Conservation (phyloP, 2,888 invertebrate genomes). For the Dryococelus australis region DNA sequence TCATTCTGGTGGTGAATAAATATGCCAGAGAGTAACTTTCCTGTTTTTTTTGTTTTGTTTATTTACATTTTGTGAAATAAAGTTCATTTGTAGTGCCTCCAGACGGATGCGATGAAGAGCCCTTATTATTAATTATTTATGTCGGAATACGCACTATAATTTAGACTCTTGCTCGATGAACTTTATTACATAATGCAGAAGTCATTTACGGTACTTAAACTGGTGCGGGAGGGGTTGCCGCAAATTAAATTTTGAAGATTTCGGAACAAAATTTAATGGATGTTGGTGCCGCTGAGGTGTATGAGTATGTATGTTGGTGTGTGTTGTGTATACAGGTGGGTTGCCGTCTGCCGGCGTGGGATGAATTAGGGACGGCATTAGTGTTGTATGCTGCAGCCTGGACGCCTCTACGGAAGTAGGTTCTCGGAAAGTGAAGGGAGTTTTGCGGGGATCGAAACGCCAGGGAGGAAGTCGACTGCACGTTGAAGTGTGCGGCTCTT, state of each 20-base stretch:
- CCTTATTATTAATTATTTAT: too few species aligned
- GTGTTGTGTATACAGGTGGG: not conserved
- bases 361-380: not conserved
- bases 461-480: not conserved
- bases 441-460: not conserved
- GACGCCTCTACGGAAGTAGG: not conserved
- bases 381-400: not conserved
- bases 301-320: not conserved
- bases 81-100: too few species aligned
- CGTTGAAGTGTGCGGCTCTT: constrained; percentile 13
- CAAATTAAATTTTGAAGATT: constrained; percentile 41
- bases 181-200: too few species aligned
- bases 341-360: not conserved
- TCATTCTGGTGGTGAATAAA: too few species aligned
- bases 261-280: constrained; percentile 39
- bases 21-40: too few species aligned
- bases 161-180: too few species aligned
- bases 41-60: too few species aligned
- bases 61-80: too few species aligned
- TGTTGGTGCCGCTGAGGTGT: constrained; percentile 30
- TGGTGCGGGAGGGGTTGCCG: not conserved
- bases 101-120: too few species aligned
- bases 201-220: not conserved
- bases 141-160: too few species aligned
- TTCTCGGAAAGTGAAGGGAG: not conserved